phyloP scores from a whole-genome alignment of 2,113 vertebrate genomes.

The Halcyon malimbica region DNA sequence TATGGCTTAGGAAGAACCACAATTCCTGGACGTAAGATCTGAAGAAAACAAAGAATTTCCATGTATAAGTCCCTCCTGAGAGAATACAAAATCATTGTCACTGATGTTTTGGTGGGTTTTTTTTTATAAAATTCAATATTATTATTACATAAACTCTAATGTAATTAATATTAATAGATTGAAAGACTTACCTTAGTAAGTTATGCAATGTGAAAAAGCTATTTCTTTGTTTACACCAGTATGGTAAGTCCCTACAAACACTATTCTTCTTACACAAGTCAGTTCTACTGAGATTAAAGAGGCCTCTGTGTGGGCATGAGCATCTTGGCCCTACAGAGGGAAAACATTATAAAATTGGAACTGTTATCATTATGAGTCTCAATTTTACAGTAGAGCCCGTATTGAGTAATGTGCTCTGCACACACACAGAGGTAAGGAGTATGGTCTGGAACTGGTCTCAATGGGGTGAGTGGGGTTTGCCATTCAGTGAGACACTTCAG shows the following conservation, averaged over 20 bases:
- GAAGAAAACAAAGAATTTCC: background rate
- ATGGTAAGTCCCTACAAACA: background rate
- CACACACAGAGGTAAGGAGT: background rate
- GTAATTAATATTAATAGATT: background rate
- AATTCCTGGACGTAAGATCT: background rate
- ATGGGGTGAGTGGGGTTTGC: background rate
- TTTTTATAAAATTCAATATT: background rate
- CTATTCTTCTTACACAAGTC: background rate
- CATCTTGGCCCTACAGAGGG: accelerated
- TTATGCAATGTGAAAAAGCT: background rate
- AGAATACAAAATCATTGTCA: background rate
- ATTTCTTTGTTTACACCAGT: background rate
- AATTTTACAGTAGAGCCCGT: background rate
- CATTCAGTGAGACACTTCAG: background rate
- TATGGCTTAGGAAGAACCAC: background rate
- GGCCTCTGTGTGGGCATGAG: background rate
- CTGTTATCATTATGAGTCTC: background rate
- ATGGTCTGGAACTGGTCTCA: background rate
- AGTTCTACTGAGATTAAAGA: background rate
- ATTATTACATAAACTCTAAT: background rate
- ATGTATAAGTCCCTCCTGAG: background rate
- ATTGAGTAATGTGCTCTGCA: background rate
- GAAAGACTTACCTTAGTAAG: background rate
- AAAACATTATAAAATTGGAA: background rate
- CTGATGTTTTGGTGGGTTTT: too few species aligned